Percentiles rank a stretch among this genome's conserved stretches.
These are phyloP conservation scores for Nomada lathburiana DNA, from an alignment of 2,888 invertebrate species.

Conservation along the genomic window DNA sequence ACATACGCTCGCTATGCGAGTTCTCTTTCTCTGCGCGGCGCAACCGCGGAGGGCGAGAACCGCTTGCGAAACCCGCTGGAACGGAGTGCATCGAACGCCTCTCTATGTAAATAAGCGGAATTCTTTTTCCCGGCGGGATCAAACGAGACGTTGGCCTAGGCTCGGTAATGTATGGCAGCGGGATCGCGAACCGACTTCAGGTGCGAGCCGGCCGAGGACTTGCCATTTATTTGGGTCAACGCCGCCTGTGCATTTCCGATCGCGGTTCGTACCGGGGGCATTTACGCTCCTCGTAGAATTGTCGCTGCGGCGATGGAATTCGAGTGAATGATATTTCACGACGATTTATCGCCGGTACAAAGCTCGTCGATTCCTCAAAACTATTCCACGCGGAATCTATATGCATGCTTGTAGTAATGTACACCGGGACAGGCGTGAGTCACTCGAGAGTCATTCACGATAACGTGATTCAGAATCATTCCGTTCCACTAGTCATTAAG, in stretches of 20 bases:
- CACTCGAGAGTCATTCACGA: too few relatives aligned
- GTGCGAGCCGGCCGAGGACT: neutral
- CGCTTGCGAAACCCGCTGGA: slow-evolving; percentile 35
- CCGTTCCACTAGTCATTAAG: neutral
- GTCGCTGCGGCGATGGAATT: too few relatives aligned
- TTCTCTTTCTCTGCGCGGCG: neutral
- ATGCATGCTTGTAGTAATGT: too few relatives aligned
- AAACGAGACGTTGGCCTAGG: slow-evolving; percentile 24
- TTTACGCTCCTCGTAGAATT: neutral
- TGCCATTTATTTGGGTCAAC: slow-evolving; percentile 35
- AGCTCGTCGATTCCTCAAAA: too few relatives aligned
- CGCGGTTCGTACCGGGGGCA: neutral
- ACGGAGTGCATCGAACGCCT: slow-evolving; percentile 20
- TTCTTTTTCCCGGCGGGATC: slow-evolving; percentile 15
- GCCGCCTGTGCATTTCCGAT: neutral
- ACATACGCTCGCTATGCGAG: slow-evolving; percentile 1
- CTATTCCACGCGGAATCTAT: too few relatives aligned
- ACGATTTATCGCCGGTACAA: too few relatives aligned
- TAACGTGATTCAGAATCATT: neutral
- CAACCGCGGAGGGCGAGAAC: neutral
- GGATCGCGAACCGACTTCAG: neutral
- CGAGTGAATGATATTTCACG: too few relatives aligned
- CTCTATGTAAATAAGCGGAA: slow-evolving; percentile 25
- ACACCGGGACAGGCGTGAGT: too few relatives aligned
- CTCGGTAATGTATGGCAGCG: slow-evolving; percentile 2